Base-by-base conservation (phyloP, 2,888 invertebrate genomes). In the Epirrita christyi region DNA sequence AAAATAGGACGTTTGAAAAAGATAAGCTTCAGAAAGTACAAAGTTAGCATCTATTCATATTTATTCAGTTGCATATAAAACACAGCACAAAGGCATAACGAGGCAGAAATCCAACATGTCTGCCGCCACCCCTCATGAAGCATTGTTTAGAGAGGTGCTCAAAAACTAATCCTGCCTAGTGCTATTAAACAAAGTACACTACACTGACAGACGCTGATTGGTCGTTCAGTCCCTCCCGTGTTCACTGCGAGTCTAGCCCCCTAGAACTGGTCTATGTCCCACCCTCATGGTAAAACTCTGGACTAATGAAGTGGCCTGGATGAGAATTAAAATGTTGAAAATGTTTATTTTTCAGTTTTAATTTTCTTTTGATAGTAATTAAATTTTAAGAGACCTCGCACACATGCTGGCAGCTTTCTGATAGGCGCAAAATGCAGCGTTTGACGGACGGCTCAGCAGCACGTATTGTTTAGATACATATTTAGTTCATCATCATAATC, bases 161-260 rank as follows among this genome's bases (percentile, higher is more conserved):
- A 80, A 85, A 85, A 89, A 87, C 88, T 88, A 90, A 90, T 88
- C 87, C 87, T 78, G 83, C 81, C 82, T 88, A 88, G 88, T 88
- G 84, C 86, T 83, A 78, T 86, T 89, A 85, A 85, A 87, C 85
- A 87, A 87, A 86, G 86, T 79, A 80, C 77, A 73, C 78, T 81
- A 77, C 72, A 75, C 77, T 81, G 76, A 80, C 80, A 76, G 38
- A 67, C 80, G 64, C 78, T 83, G 83, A 88, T 88, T 88, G 88
- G 88, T 78, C 70, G 80, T 70, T 63, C 72, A 75, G 70, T 71
- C 73, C 81, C 81, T 80, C 28, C 43, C 51, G 48, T 52, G 32
- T 52, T 42, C 38, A 9, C 32, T 11, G 38, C 14, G 11, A 54
- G 42, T 43, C 54, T 55, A 55, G 42, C 48, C 54, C 55, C 38